Conservation (phyloP, 2,888 invertebrate genomes). For the Boloria selene region DNA sequence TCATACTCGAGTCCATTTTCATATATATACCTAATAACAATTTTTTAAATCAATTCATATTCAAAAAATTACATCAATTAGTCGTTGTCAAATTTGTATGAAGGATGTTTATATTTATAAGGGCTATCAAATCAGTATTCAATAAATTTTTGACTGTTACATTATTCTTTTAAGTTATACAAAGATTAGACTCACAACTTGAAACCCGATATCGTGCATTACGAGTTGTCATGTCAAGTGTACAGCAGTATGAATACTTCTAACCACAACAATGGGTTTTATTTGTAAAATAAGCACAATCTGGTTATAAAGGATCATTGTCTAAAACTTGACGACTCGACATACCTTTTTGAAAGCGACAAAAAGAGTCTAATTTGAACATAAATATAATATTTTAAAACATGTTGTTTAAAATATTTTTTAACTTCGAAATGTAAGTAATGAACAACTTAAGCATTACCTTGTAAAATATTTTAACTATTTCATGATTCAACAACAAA, state of each 20-base stretch:
- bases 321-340: conserved; percentile 20
- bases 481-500: too few species aligned
- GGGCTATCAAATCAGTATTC: too few species aligned
- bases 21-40: too few species aligned
- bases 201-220: conserved; percentile 22
- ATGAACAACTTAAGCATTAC: too few species aligned
- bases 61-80: background rate
- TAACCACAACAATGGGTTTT: conserved; percentile 27
- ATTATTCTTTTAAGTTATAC: conserved; percentile 12
- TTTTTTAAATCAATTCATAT: too few species aligned
- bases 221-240: conserved; percentile 26
- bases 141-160: background rate
- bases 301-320: conserved; percentile 29
- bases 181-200: conserved; percentile 7
- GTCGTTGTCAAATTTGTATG: background rate
- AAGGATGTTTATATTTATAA: too few species aligned
- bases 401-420: background rate
- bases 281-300: conserved; percentile 27
- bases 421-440: too few species aligned
- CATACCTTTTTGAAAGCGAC: conserved; percentile 9
- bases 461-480: too few species aligned
- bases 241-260: conserved; percentile 21
- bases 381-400: background rate
- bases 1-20: too few species aligned
- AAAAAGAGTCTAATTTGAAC: background rate